Evolutionary conservation across 2,797 vertebrate species (phyloP), one percentile per base, ranked within the genome.

Genomic region (Sitta carolinensis): DNA sequence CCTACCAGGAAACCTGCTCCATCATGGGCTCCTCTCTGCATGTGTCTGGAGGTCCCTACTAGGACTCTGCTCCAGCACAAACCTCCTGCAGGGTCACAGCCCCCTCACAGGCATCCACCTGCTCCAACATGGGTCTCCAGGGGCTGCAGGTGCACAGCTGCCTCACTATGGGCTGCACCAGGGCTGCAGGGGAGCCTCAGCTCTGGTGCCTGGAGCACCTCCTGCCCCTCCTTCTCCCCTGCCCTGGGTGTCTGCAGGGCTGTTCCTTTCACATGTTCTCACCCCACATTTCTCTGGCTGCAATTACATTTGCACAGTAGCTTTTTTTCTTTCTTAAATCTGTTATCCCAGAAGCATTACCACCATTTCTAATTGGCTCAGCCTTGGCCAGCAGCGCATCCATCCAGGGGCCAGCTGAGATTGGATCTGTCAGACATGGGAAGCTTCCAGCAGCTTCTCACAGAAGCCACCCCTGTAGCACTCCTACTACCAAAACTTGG

Each of bases 111-210:
- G 11, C 52, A 59, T 21, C 13, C 20, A 1, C 19, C 29, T 67
- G 61, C 40, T 40, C 22, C 3, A 2, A 11, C 2, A 1, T 21
- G 54, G 27, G 11, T 43, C 13, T 51, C 38, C n/a, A 18, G 1
- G 22, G 16, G 4, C 45, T 87, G n/a, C 76, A 80, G 34, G 19
- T 30, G 2, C 50, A 40, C n/a, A 38, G 58, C 59, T 73, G 34
- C 58, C 34, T 38, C 59, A 5, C 38, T 38, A 7, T 16, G 27
- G 17, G 3, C 34, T 5, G 68, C 11, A 34, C 25, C 48, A 17
- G 1, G 29, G 48, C 47, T 48, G 34, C 50, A 70, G 48, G 14
- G 27, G 59, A 80, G 15, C 21, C 67, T 38, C 59, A n/a, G n/a
- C 51, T 57, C 59, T 3, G 5, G 16, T 1, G 1, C 29, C 16